Conservation (phyloP, 2,888 invertebrate species). For the Cheilosia variabilis region DNA sequence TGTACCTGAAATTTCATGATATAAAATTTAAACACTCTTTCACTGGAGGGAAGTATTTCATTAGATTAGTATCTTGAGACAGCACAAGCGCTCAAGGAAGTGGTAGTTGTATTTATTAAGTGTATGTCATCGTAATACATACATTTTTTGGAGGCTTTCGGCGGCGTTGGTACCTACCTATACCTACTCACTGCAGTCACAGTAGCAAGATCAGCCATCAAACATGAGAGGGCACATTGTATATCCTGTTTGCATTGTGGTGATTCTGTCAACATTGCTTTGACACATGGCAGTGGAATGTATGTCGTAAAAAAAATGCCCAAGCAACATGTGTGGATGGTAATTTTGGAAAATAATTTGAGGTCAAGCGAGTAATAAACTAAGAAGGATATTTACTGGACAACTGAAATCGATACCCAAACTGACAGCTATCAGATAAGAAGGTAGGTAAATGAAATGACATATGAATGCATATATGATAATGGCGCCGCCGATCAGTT, state of each 20-base stretch:
- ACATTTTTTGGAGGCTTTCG: background rate
- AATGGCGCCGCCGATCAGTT: too few relatives aligned
- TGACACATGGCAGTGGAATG: slow-evolving; percentile 69
- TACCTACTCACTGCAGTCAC: background rate
- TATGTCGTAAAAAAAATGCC: slow-evolving; percentile 59
- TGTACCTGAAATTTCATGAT: slow-evolving; percentile 37
- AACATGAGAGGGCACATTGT: slow-evolving; percentile 15
- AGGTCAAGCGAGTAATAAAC: slow-evolving; percentile 6
- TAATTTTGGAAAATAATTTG: slow-evolving; percentile 41
- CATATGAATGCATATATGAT: too few relatives aligned
- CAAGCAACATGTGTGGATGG: slow-evolving; percentile 65
- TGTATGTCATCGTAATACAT: slow-evolving; percentile 29
- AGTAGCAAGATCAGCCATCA: slow-evolving; percentile 35
- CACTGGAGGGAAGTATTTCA: slow-evolving; percentile 61
- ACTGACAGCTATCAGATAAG: too few relatives aligned
- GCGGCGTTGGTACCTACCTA: background rate
- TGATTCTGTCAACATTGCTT: slow-evolving; percentile 58
- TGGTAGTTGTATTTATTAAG: slow-evolving; percentile 25
- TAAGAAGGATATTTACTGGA: background rate
- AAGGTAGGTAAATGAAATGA: too few relatives aligned
- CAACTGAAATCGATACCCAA: background rate
- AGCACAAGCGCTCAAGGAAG: slow-evolving; percentile 47
- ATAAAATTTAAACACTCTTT: slow-evolving; percentile 29
- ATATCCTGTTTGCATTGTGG: slow-evolving; percentile 62
- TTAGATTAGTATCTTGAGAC: slow-evolving; percentile 71